Base-by-base conservation (phyloP, 1,140 invertebrate genomes). In the Drosophila busckii region DNA sequence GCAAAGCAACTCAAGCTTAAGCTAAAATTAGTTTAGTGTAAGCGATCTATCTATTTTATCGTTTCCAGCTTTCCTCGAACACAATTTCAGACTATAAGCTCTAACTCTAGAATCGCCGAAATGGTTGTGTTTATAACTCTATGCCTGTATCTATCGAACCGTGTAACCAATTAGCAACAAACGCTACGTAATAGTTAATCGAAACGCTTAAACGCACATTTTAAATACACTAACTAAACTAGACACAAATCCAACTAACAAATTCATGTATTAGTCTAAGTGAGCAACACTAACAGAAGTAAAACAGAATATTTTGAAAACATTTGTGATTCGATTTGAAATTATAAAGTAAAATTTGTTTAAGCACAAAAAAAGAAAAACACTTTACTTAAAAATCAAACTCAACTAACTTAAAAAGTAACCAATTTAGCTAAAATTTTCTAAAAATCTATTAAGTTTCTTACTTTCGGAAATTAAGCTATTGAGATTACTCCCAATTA, bases 251-350 rank as follows among this genome's bases (percentile, higher is more conserved):
- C 19, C 29, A 48, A 56, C 15, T 52, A 46, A 40, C 12, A 53
- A 61, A 31, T 40, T 62, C 64, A 63, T 54, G 58, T 32, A 56
- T 16, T 66, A 76, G 75, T 32, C 32, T 80, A 82, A 68, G 75
- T n/a, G n/a, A n/a, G n/a, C n/a, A n/a, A n/a, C 54, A 59, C 59
- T 60, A 63, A 52, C 60, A 68, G 60, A 63, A 52, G 23, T 55
- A 62, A 19, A 37, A 31, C 32, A 63, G n/a, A 55, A 70, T 52
- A 80, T 71, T 76, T 76, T 76, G 32, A 75, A 26, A 68, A 75
- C 55, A 82, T 80, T 82, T 80, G 75, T 80, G 73, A 80, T 80
- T 80, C 49, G 69, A 80, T 78, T 78, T 60, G 37, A 78, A 78
- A 78, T 78, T 78, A 78, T 64, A 49, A 60, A 53, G 9, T 40